Conservation (phyloP, 2,797 vertebrate genomes). For the Menidia menidia region DNA sequence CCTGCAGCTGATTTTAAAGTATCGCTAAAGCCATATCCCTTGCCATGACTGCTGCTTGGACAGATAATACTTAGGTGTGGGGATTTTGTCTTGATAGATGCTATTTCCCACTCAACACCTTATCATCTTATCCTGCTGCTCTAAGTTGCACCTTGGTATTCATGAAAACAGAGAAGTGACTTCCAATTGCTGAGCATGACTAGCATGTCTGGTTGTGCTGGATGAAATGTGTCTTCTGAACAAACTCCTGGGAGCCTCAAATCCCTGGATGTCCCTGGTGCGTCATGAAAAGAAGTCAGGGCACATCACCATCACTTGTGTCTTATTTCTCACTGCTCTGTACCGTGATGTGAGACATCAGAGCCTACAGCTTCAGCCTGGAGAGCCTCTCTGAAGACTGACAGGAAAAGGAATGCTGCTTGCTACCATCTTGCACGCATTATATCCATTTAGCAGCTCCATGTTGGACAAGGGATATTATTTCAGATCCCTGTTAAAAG, state of each 20-base stretch:
- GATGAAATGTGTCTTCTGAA: conserved; percentile 72
- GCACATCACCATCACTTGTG: conserved; percentile 77
- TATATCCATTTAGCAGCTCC: conserved; percentile 60
- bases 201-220: conserved; percentile 60
- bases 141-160: conserved; percentile 59
- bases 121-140: conserved; percentile 47
- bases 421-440: conserved; percentile 57
- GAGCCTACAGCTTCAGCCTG: conserved; percentile 62
- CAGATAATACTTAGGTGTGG: conserved; percentile 44
- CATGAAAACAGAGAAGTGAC: conserved; percentile 45
- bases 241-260: conserved; percentile 63
- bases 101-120: conserved; percentile 48
- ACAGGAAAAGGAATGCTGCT: conserved; percentile 51
- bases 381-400: conserved; percentile 57
- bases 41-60: conserved; percentile 32
- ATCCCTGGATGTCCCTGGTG: conserved; percentile 71
- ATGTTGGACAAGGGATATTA: conserved; percentile 39
- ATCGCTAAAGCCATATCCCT: conserved; percentile 25
- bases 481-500: conserved; percentile 54
- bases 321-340: conserved; percentile 70
- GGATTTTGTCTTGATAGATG: conserved; percentile 35
- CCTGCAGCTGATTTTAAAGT: conserved; percentile 3
- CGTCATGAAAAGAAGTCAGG: conserved; percentile 75
- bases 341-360: conserved; percentile 71
- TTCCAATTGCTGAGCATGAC: conserved; percentile 61